These are phyloP conservation scores for Platynereis dumerilii DNA, from an alignment of 2,888 invertebrate species.

Conservation along the genomic window DNA sequence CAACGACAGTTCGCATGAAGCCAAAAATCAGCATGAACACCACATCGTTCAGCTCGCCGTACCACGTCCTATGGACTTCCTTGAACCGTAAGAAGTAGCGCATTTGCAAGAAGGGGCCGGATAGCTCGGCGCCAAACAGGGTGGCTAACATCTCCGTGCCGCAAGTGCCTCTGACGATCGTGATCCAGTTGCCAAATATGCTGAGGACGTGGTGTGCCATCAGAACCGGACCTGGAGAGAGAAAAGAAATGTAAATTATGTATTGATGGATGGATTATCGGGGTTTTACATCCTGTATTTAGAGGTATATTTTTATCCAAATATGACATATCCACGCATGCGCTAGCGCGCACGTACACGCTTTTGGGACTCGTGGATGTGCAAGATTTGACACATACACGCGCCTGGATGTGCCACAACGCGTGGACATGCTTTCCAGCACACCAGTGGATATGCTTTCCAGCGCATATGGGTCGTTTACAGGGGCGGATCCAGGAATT, in stretches of 20 bases:
- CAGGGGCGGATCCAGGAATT: too few species aligned
- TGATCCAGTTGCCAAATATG: slow-evolving; percentile 49
- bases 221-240: slow-evolving; percentile 55
- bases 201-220: slow-evolving; percentile 58
- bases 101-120: slow-evolving; percentile 61
- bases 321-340: too few species aligned
- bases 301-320: too few species aligned
- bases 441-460: too few species aligned
- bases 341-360: too few species aligned
- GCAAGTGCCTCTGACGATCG: slow-evolving; percentile 44
- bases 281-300: too few species aligned
- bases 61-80: slow-evolving; percentile 42
- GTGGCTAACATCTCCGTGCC: slow-evolving; percentile 61
- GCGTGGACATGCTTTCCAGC: too few species aligned
- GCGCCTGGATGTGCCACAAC: too few species aligned
- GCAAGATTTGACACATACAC: too few species aligned
- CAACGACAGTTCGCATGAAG: slow-evolving; percentile 50
- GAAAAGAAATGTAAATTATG: neutral
- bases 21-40: slow-evolving; percentile 57
- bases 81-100: slow-evolving; percentile 53
- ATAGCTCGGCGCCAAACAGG: slow-evolving; percentile 57
- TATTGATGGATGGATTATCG: too few species aligned
- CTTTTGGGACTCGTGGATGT: too few species aligned
- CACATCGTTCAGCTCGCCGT: slow-evolving; percentile 51
- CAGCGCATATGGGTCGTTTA: too few species aligned